Base-by-base conservation (phyloP, 2,888 invertebrate species). In the Tetragonisca angustula region DNA sequence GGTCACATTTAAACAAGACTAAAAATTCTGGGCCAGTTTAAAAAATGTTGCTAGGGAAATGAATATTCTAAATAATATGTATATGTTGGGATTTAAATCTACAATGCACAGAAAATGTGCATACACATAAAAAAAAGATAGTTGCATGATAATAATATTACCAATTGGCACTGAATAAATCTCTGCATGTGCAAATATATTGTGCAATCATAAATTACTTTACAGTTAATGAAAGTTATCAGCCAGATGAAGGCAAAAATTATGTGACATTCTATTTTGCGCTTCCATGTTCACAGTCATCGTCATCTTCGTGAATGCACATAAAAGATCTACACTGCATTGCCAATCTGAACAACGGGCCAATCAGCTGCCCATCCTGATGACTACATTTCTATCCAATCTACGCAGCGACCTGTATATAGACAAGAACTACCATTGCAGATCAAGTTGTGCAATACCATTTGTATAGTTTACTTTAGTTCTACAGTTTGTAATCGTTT, bases 301-400 rank as follows among this genome's bases (percentile, higher is more conserved):
- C 94, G 94, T 93, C 94, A 94, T 93, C 94, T 94, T 90, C 94
- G 94, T 92, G 94, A 94, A 94, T 94, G 94, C 93, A 94, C 93
- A 91, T 94, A 94, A 94, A 93, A 91, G 93, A 94, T 91, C 93
- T 93, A 91, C 93, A 90, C 93, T 93, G 92, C 93, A 92, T 94
- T 93, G 93, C 94, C 94, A 94, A 92, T 92, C 93, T 90, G 92
- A 93, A 92, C 93, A 92, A 93, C 93, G 93, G 93, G 92, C 91
- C 93, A 89, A 89, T 92, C 94, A 92, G 89, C 93, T 89, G 91
- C 92, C 93, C 92, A 92, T 90, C 93, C 91, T 93, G 92, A 92
- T 93, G 93, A 94, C 94, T 92, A 92, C 94, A 90, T 92, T 90
- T 93, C 93, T 93, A 93, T 93, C 92, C 94, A 93, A 94, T 93